phyloP scores from a whole-genome alignment of 1,140 invertebrate genomes.

The Bilobella aurantiaca region DNA sequence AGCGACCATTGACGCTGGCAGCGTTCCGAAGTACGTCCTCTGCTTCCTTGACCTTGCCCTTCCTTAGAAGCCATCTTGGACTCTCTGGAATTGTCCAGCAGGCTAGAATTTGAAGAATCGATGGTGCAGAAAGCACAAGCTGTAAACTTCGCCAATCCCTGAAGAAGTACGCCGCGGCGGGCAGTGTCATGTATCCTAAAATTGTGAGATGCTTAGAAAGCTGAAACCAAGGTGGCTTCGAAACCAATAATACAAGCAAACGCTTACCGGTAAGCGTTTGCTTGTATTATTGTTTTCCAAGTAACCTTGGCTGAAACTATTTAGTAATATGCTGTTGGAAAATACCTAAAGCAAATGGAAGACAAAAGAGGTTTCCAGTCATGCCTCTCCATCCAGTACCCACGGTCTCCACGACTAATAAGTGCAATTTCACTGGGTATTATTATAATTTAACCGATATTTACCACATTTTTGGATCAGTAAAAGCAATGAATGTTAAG shows the following conservation, averaged over 20 bases:
- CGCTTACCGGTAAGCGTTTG: too few species aligned
- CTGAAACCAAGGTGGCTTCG: too few species aligned
- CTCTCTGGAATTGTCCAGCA: slow-evolving; percentile 26
- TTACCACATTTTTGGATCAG: neutral
- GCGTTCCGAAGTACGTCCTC: slow-evolving; percentile 27
- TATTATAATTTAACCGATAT: neutral
- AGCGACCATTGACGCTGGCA: slow-evolving; percentile 16
- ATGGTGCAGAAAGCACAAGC: slow-evolving; percentile 31
- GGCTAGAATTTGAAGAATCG: slow-evolving; percentile 8
- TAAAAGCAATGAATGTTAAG: too few species aligned
- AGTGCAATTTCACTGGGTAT: neutral
- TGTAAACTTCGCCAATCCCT: slow-evolving; percentile 42
- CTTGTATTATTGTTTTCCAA: neutral
- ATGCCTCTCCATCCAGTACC: slow-evolving; percentile 29
- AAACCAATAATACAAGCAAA: too few species aligned
- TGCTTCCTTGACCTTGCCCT: slow-evolving; percentile 31
- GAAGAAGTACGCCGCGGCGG: slow-evolving; percentile 40
- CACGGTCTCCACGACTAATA: slow-evolving; percentile 27
- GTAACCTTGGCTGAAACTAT: neutral
- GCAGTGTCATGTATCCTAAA: slow-evolving; percentile 37
- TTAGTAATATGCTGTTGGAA: neutral
- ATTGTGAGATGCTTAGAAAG: neutral
- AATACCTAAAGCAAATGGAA: slow-evolving; percentile 31
- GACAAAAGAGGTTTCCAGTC: slow-evolving; percentile 33
- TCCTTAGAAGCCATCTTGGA: slow-evolving; percentile 34